Evolutionary conservation across 2,888 invertebrate genomes (phyloP).

Genomic region (Steromphala cineraria): DNA sequence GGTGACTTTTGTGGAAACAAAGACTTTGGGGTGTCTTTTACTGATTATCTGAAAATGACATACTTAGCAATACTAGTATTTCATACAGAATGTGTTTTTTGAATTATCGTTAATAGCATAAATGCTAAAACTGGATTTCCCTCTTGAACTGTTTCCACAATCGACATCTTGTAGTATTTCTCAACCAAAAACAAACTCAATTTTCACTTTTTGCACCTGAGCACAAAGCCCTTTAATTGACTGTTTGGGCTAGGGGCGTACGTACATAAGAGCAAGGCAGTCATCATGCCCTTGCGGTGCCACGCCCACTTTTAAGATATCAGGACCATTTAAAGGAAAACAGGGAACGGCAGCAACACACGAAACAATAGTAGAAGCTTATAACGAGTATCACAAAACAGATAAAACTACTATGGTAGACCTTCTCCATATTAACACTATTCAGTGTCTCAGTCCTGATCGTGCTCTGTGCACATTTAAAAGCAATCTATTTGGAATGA

Average conservation of each 20-base stretch:
- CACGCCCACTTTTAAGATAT: slow-evolving; percentile 12
- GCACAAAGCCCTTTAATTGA: slow-evolving; percentile 19
- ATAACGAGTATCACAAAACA: slow-evolving; percentile 19
- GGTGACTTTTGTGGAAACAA: too few species aligned
- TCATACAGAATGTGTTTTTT: too few species aligned
- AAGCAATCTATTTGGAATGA: neutral
- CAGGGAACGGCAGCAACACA: slow-evolving; percentile 7
- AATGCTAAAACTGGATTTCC: too few species aligned
- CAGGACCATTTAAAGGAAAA: slow-evolving; percentile 12
- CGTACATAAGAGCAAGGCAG: slow-evolving; percentile 14
- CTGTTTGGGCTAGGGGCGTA: slow-evolving; percentile 9
- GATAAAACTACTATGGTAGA: slow-evolving; percentile 12
- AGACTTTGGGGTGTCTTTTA: too few species aligned
- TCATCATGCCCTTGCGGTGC: neutral
- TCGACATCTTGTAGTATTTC: too few species aligned
- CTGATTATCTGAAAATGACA: too few species aligned
- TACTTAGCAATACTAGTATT: too few species aligned
- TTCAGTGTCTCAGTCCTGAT: neutral
- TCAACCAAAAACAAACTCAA: too few species aligned
- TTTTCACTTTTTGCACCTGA: slow-evolving; percentile 10
- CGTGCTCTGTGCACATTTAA: neutral
- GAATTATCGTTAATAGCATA: too few species aligned
- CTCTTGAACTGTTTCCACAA: too few species aligned
- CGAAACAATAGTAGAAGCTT: slow-evolving; percentile 17
- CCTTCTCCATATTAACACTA: neutral